These are phyloP conservation scores for Drosophila acutilabella DNA, from an alignment of 2,888 invertebrate genomes.

Conservation along the genomic window DNA sequence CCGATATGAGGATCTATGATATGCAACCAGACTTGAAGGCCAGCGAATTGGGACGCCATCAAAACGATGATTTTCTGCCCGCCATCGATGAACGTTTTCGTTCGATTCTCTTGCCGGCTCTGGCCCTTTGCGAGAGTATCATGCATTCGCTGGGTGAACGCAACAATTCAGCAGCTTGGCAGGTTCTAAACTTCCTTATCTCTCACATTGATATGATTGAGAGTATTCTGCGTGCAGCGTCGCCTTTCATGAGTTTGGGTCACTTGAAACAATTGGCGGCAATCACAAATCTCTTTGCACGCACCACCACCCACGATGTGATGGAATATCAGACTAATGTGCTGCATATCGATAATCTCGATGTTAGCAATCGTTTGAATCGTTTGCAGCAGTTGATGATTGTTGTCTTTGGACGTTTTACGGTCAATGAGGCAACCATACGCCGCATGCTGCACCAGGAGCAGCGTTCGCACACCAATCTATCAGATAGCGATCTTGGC, in stretches of 20 bases:
- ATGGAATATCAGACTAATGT: constrained; percentile 17
- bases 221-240: constrained; percentile 90
- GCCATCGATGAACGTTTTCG: constrained; percentile 90
- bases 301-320: constrained; percentile 87
- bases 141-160: constrained; percentile 93
- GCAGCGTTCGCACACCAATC: constrained; percentile 48
- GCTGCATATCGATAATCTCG: constrained; percentile 32
- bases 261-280: constrained; percentile 91
- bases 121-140: constrained; percentile 92
- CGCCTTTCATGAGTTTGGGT: constrained; percentile 88
- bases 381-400: constrained; percentile 91
- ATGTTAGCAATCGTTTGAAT: constrained; percentile 84
- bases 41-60: constrained; percentile 71
- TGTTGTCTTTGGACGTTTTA: constrained; percentile 90
- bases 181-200: constrained; percentile 92
- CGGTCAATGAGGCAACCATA: constrained; percentile 85
- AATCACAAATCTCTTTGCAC: constrained; percentile 90
- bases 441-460: constrained; percentile 80
- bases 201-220: constrained; percentile 93
- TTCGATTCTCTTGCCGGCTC: constrained; percentile 92
- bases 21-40: constrained; percentile 89
- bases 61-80: constrained; percentile 86
- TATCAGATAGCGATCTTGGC: constrained; percentile 1
- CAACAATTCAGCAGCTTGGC: constrained; percentile 92
- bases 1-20: constrained; percentile 89